phyloP scores from a whole-genome alignment of 2,797 vertebrate species.

The Micrastur ruficollis region DNA sequence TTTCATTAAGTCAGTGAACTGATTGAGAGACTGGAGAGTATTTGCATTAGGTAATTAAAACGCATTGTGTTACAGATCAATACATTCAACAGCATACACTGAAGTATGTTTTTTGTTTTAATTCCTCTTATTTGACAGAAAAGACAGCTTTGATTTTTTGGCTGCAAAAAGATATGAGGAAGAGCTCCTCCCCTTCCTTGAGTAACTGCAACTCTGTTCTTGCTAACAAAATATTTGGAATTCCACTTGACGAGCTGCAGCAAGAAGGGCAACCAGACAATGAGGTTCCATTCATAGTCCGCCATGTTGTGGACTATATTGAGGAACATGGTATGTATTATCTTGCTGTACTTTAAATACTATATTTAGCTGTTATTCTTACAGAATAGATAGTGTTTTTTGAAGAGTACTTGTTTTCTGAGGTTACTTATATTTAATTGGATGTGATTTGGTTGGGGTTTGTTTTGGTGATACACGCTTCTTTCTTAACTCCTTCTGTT shows the following conservation, averaged over 20 bases:
- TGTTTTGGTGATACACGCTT: not conserved
- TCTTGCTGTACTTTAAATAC: not conserved
- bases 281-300: conserved; percentile 94
- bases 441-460: not conserved
- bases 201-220: conserved; percentile 89
- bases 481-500: not conserved
- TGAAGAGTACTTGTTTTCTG: not conserved
- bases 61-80: not conserved
- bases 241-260: conserved; percentile 94
- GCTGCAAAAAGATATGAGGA: conserved; percentile 96
- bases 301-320: conserved; percentile 95
- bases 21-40: not conserved
- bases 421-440: not conserved
- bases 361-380: not conserved
- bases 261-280: conserved; percentile 89
- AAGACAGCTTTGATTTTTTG: conserved; percentile 92
- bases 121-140: conserved; percentile 78
- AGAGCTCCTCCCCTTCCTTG: conserved; percentile 96
- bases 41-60: not conserved
- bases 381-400: not conserved
- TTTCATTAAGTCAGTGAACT: not conserved
- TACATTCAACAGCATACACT: conserved; percentile 1
- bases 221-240: conserved; percentile 93
- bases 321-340: conserved; percentile 92
- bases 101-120: conserved; percentile 29